Conservation (phyloP, 2,113 vertebrate genomes). For the Eurypyga helias region DNA sequence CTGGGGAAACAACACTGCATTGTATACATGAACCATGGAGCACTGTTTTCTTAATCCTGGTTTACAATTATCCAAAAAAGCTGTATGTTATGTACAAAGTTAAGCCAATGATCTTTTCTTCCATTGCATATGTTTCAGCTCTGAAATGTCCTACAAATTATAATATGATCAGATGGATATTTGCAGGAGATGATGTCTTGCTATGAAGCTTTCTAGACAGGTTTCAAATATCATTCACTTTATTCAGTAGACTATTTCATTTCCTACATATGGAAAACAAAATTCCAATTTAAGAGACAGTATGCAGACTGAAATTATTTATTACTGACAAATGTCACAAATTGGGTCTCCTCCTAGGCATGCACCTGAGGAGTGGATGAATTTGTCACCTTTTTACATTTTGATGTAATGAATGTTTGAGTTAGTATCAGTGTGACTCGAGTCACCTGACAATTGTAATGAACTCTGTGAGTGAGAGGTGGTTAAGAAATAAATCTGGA, state of each 20-base stretch:
- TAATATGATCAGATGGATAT: background rate
- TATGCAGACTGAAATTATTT: background rate
- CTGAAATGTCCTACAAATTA: background rate
- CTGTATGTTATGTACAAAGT: background rate
- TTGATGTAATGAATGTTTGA: conserved; percentile 55
- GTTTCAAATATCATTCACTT: conserved; percentile 39
- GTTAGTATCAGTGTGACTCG: background rate
- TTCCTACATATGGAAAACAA: conserved; percentile 54
- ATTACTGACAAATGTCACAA: conserved; percentile 43
- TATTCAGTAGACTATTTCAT: background rate
- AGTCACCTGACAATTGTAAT: conserved; percentile 33
- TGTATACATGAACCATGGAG: background rate
- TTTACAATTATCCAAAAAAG: background rate
- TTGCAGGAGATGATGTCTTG: background rate
- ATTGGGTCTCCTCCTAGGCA: background rate
- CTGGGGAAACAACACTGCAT: background rate
- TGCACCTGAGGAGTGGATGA: background rate
- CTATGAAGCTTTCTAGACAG: background rate
- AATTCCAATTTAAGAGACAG: background rate
- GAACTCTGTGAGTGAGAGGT: conserved; percentile 11
- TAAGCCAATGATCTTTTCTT: background rate
- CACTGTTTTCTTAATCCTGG: background rate
- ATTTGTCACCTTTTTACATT: conserved; percentile 44
- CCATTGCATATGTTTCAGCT: background rate
- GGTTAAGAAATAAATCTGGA: conserved; percentile 54